Percentiles rank a stretch among this genome's conserved stretches.
These are phyloP conservation scores for Piezodorus guildinii DNA, from an alignment of 1,140 invertebrate genomes.

Conservation along the genomic window DNA sequence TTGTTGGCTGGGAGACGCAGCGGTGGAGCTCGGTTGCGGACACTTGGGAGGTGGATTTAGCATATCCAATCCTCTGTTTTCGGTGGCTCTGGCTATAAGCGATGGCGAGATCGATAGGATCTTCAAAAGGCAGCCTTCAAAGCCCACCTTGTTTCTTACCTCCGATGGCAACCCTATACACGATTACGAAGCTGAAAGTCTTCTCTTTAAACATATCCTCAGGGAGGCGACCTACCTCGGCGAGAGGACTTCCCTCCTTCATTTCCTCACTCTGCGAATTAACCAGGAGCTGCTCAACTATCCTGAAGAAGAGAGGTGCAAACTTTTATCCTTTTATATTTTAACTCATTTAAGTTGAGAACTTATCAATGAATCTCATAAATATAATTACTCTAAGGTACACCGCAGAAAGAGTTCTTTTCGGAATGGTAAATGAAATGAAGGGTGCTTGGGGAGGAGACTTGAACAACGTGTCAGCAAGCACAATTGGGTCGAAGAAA, in stretches of 20 bases:
- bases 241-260: slow-evolving; percentile 39
- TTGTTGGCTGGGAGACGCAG: slow-evolving; percentile 55
- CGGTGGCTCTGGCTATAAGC: slow-evolving; percentile 48
- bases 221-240: slow-evolving; percentile 17
- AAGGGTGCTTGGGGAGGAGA: slow-evolving; percentile 41
- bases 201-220: slow-evolving; percentile 46
- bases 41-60: slow-evolving; percentile 44
- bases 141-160: slow-evolving; percentile 42
- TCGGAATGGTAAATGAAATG: slow-evolving; percentile 36
- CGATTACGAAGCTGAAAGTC: slow-evolving; percentile 45
- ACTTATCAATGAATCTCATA: not conserved
- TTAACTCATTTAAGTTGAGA: too few relatives aligned
- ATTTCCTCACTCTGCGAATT: slow-evolving; percentile 32
- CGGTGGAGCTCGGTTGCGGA: slow-evolving; percentile 58
- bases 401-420: slow-evolving; percentile 16
- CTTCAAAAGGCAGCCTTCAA: slow-evolving; percentile 24
- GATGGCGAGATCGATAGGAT: slow-evolving; percentile 45
- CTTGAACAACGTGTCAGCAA: slow-evolving; percentile 10
- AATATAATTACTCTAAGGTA: slow-evolving; percentile 19
- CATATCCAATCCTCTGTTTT: slow-evolving; percentile 52
- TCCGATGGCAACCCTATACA: slow-evolving; percentile 52
- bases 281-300: slow-evolving; percentile 48
- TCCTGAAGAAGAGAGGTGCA: slow-evolving; percentile 12
- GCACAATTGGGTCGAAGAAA: slow-evolving; percentile 14
- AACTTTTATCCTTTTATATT: too few relatives aligned